Conservation (phyloP, 1,140 invertebrate species). For the Hypsibius dujardini region DNA sequence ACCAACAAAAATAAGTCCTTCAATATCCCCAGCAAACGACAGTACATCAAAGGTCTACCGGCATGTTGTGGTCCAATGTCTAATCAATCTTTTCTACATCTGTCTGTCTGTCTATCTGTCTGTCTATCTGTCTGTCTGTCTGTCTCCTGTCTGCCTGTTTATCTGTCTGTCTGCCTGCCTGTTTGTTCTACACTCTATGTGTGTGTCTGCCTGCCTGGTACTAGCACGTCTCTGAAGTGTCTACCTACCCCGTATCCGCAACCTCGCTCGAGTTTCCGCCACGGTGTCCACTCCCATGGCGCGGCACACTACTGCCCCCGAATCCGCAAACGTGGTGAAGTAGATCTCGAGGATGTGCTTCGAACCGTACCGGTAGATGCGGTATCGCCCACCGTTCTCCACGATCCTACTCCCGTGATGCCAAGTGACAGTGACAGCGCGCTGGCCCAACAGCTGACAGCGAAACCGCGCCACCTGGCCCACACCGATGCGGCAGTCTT, state of each 20-base stretch:
- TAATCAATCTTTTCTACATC: too few species aligned
- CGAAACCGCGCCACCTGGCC: conserved; percentile 8
- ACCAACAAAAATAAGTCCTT: too few species aligned
- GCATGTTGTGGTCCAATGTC: too few species aligned
- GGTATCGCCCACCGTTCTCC: conserved; percentile 6
- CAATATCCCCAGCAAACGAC: too few species aligned
- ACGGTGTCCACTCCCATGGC: neutral
- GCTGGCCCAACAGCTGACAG: neutral
- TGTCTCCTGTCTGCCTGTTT: neutral
- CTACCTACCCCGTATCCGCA: neutral
- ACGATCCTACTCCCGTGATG: neutral
- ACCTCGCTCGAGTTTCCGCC: neutral
- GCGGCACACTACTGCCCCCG: neutral
- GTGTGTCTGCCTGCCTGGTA: neutral
- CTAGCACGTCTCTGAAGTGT: neutral
- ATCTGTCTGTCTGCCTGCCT: too few species aligned
- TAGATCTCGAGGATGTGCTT: conserved; percentile 10
- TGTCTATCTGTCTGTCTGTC: too few species aligned
- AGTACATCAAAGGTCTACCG: too few species aligned
- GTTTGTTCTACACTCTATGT: neutral
- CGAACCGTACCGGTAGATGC: neutral
- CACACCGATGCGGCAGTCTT: neutral
- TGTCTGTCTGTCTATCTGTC: too few species aligned
- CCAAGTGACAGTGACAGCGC: neutral
- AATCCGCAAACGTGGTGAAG: conserved; percentile 6